phyloP scores from a whole-genome alignment of 2,797 vertebrate genomes.

The Eidolon dupreanum region DNA sequence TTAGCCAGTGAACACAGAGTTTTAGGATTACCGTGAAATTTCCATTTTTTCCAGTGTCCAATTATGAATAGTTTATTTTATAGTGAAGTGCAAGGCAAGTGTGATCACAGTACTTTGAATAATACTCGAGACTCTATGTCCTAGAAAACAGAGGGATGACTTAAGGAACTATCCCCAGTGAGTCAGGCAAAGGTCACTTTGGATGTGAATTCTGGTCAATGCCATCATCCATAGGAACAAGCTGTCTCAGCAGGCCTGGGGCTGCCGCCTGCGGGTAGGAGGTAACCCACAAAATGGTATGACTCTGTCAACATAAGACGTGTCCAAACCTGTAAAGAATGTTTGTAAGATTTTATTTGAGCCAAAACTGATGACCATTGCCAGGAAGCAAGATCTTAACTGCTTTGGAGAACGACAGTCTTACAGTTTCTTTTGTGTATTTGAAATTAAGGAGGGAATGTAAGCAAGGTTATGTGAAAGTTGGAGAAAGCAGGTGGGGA shows the following conservation, averaged over 20 bases:
- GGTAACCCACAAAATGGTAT: background rate
- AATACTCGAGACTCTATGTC: background rate
- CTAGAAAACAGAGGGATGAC: background rate
- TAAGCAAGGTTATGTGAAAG: background rate
- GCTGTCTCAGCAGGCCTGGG: background rate
- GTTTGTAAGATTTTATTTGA: background rate
- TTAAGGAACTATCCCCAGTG: background rate
- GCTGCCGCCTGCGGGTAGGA: background rate
- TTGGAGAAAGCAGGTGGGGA: background rate
- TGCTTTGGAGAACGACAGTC: background rate
- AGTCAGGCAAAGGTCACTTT: background rate
- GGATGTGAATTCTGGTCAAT: background rate
- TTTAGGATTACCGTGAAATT: background rate
- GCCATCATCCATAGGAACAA: background rate
- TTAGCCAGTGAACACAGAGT: background rate
- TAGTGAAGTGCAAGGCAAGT: background rate
- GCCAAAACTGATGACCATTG: background rate
- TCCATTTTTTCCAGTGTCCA: background rate
- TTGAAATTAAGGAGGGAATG: background rate
- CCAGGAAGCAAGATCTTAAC: background rate
- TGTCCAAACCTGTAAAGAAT: background rate
- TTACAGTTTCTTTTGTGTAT: background rate
- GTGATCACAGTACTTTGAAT: background rate
- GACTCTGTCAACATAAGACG: background rate
- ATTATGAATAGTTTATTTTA: background rate